Evolutionary conservation across 2,797 vertebrate genomes (phyloP).

Genomic region (Characodon lateralis): DNA sequence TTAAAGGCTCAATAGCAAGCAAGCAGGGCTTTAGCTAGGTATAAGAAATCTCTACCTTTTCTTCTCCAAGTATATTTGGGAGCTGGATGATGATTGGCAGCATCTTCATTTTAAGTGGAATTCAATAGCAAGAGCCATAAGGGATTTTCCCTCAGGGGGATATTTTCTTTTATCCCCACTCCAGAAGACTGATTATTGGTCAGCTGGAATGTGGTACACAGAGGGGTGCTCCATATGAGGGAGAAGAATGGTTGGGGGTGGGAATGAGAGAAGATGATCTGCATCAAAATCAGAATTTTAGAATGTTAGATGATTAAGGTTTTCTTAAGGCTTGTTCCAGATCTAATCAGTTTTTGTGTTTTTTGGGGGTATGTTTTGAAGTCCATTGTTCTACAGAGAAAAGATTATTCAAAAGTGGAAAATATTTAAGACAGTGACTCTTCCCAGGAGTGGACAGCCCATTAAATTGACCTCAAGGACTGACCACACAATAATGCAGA

Average conservation of each 20-base stretch:
- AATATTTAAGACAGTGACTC: neutral
- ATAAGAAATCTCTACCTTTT: constrained; percentile 6
- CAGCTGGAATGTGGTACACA: constrained; percentile 12
- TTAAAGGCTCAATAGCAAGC: constrained; percentile 20
- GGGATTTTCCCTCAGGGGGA: constrained; percentile 24
- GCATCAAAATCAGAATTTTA: neutral
- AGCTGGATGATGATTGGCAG: constrained; percentile 23
- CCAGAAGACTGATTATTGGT: constrained; percentile 31
- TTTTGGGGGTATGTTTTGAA: neutral
- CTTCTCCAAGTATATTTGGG: constrained; percentile 12
- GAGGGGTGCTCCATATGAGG: constrained; percentile 14
- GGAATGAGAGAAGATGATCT: neutral
- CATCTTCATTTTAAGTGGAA: constrained; percentile 19
- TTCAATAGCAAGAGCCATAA: constrained; percentile 7
- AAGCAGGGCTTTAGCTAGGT: constrained; percentile 9
- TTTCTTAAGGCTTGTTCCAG: neutral
- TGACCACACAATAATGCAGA: neutral
- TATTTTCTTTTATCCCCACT: constrained; percentile 31
- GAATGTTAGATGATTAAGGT: neutral
- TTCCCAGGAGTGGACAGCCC: neutral
- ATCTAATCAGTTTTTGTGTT: neutral
- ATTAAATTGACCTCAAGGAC: neutral
- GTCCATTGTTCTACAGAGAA: neutral
- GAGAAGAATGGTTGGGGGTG: neutral
- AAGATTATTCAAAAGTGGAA: neutral